These are phyloP conservation scores for Ascaphus truei DNA, from an alignment of 2,113 vertebrate species.

Conservation along the genomic window DNA sequence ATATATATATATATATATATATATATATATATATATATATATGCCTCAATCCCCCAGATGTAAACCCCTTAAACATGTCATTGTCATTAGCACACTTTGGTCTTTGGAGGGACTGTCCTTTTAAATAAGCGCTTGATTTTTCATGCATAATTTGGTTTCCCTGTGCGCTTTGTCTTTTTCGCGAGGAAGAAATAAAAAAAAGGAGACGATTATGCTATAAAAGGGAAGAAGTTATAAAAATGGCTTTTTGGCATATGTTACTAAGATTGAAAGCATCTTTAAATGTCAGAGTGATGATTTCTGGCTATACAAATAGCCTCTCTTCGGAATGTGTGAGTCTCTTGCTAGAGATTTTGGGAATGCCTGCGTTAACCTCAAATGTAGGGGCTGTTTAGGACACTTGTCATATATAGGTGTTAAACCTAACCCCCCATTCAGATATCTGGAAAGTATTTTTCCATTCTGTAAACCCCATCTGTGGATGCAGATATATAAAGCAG, in stretches of 20 bases:
- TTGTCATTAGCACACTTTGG: too few species aligned
- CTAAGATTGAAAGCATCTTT: slow-evolving; percentile 35
- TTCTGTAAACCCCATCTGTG: too few species aligned
- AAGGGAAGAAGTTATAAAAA: slow-evolving; percentile 34
- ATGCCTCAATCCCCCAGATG: too few species aligned
- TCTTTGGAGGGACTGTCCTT: background rate
- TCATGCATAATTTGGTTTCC: background rate
- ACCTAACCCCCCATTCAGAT: too few species aligned
- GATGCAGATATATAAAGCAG: too few species aligned
- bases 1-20: too few species aligned
- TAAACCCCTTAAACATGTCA: too few species aligned
- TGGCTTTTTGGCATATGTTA: slow-evolving; percentile 36
- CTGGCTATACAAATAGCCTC: slow-evolving; percentile 34
- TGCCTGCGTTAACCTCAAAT: background rate
- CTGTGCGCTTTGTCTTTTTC: slow-evolving; percentile 8
- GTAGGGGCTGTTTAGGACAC: background rate
- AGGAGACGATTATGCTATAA: slow-evolving; percentile 24
- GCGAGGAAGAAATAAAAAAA: slow-evolving; percentile 24
- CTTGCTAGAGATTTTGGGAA: background rate
- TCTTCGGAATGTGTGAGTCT: slow-evolving; percentile 14
- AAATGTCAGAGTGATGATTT: slow-evolving; percentile 36
- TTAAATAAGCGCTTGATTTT: background rate
- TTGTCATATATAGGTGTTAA: too few species aligned
- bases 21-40: too few species aligned
- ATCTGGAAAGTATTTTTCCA: too few species aligned